Evolutionary conservation across 2,113 vertebrate genomes (phyloP).

Genomic region (Lucifuga dentata): DNA sequence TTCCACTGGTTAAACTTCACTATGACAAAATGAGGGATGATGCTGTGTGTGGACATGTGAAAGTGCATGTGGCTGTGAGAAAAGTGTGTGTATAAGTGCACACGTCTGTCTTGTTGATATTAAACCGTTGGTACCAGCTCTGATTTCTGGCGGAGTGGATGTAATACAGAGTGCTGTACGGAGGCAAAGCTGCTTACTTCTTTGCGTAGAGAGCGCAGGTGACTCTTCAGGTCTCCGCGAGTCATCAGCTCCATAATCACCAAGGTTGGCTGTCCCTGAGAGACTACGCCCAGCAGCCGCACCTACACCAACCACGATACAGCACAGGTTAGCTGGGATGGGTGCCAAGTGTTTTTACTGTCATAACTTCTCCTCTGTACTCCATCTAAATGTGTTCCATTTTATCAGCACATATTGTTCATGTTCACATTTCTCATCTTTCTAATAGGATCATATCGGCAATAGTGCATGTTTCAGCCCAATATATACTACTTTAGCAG

Average conservation of each 20-base stretch:
- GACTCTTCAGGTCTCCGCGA: slow-evolving; percentile 96
- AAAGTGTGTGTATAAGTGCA: background rate
- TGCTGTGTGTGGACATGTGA: slow-evolving; percentile 1
- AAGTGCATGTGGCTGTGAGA: background rate
- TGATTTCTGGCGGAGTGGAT: slow-evolving; percentile 4
- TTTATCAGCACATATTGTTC: no score
- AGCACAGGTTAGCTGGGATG: slow-evolving; percentile 10
- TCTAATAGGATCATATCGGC: no score
- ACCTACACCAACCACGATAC: slow-evolving; percentile 84
- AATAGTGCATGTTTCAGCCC: no score
- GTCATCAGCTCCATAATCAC: slow-evolving; percentile 99
- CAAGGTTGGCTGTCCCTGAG: slow-evolving; percentile 97
- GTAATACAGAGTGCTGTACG: background rate
- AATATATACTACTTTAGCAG: no score
- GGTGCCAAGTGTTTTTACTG: no score
- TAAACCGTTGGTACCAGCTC: background rate
- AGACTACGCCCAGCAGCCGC: slow-evolving; percentile 95
- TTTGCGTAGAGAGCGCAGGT: slow-evolving; percentile 93
- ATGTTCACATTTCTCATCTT: no score
- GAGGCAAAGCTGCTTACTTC: slow-evolving; percentile 81
- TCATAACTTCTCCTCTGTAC: no score
- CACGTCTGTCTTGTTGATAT: background rate
- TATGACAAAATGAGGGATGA: background rate
- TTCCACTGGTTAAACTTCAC: slow-evolving; percentile 1
- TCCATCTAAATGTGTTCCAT: no score